Conservation (phyloP, 1,140 invertebrate genomes). For the Drosophila trapezifrons region DNA sequence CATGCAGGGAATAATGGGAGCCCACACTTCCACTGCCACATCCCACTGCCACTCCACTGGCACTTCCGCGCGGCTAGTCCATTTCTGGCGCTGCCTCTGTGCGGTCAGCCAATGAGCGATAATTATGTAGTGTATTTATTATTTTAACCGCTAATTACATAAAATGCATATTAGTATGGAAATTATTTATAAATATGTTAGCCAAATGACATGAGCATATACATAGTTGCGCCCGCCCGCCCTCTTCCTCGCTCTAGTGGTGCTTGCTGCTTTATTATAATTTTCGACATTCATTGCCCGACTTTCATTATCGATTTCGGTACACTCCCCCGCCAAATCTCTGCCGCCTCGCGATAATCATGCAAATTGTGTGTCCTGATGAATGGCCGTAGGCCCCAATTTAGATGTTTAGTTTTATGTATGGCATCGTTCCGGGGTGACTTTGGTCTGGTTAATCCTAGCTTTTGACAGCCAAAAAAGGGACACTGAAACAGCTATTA, state of each 20-base stretch:
- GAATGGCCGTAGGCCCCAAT: conserved; percentile 61
- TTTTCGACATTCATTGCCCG: conserved; percentile 59
- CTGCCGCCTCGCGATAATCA: conserved; percentile 43
- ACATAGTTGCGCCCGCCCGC: conserved; percentile 7
- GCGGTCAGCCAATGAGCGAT: conserved; percentile 75
- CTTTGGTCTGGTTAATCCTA: conserved; percentile 44
- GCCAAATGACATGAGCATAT: conserved; percentile 52
- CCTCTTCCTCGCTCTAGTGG: background rate
- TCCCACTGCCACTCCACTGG: conserved; percentile 6
- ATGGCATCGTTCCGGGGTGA: conserved; percentile 36
- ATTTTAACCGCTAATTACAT: conserved; percentile 83
- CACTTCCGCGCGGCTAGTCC: conserved; percentile 42
- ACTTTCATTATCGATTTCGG: conserved; percentile 68
- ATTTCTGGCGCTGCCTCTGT: conserved; percentile 61
- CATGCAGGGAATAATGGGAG: too few relatives aligned
- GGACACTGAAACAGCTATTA: conserved; percentile 29
- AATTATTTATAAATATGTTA: conserved; percentile 82
- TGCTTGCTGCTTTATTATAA: conserved; percentile 45
- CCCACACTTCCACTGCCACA: conserved; percentile 11
- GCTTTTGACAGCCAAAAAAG: conserved; percentile 40
- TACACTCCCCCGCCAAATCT: conserved; percentile 8
- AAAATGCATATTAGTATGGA: conserved; percentile 81
- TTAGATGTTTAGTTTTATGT: conserved; percentile 61
- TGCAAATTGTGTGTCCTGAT: conserved; percentile 61
- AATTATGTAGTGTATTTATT: conserved; percentile 83